Base-by-base conservation (phyloP, 2,888 invertebrate genomes). In the Germaria angustata region DNA sequence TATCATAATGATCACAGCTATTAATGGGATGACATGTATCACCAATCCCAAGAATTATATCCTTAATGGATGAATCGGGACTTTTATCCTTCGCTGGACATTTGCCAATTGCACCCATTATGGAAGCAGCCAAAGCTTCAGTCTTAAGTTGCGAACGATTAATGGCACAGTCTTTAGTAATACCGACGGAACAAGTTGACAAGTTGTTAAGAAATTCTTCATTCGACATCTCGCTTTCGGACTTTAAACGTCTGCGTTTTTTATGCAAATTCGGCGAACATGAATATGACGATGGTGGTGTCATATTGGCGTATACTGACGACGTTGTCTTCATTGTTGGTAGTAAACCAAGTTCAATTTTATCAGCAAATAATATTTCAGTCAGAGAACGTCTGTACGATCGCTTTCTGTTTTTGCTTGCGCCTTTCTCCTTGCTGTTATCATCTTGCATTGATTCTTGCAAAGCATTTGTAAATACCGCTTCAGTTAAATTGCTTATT, bases 51-150 rank as follows among this genome's bases (percentile, higher is more conserved):
- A 39, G 39, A 9, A 83, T 81, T 44, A 84, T 49, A 85, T 84
- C 80, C 34, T 66, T 71, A 34, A 77, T 57, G 5, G 86, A 85
- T 71, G 84, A 69, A 44, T 57, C 66, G 20, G 81, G 84, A 13
- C 85, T 65, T 41, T 63, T 84, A 61, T 86, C 86, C 8, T 81
- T 81, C 61, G 84, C 86, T 9, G 90, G 89, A 65, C 89, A 89
- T 61, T 88, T 87, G 20, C 88, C 89, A 49, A 91, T 88, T 73
- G 90, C 88, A 32, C 90, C 90, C 90, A 91, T 90, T 24, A 90
- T 88, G 66, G 90, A 90, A 17, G 87, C 76, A 32, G 90, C 87
- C 17, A 89, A 76, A 2, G 90, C 90, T 85, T 90, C 90, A 84
- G 89, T 88, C 87, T 90, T 89, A 5, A 88, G 85, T 85, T 88